Base-by-base conservation (phyloP, 2,797 vertebrate species). In the Sparidentex hasta region DNA sequence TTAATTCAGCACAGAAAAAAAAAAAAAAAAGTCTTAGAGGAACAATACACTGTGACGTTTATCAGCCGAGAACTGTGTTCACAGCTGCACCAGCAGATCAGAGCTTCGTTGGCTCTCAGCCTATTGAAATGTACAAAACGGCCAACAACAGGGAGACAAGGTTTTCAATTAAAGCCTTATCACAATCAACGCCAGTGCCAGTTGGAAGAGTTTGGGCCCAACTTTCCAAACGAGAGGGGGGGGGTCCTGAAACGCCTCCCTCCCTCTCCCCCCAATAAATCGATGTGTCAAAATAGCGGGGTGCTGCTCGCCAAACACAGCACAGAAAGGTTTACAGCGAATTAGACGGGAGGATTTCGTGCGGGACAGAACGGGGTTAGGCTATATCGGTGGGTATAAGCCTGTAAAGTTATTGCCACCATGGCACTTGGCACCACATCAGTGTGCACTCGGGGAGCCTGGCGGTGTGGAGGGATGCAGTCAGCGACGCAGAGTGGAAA, bases 261-360 rank as follows among this genome's bases (percentile, higher is more conserved):
- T 27, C 27, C 87, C 75, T 71, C 87, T 74, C 18, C 47, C 33
- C n/a, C 18, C 47, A 27, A 64, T 77, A 23, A 50, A 71, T 62
- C 82, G 86, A 88, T 81, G 90, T 86, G 91, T 93, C 91, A 93
- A 71, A 90, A 77, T 89, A 85, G 80, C 71, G 47, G 73, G 83
- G 65, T n/a, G 75, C 63, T n/a, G 75, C 72, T 71, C 14, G 29
- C 44, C 33, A 75, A 56, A 56, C 51, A 41, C 86, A 74, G 73
- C 56, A 59, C 61, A 84, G 86, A 83, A 87, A 65, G 66, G 78
- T 33, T 81, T 63, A 43, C 76, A 41, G 71, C 50, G 27, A 74
- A 33, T 43, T 46, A 50, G 20, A 27, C 57, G 1, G 21, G 16
- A 20, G 21, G 46, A 4, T 68, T 63, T 16, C 9, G n/a, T n/a